A percentile compares a stretch with the other conserved stretches of the same genome.
Evolutionary conservation across 2,888 invertebrate species (phyloP).

Genomic region (Drosophila engyochracea): DNA sequence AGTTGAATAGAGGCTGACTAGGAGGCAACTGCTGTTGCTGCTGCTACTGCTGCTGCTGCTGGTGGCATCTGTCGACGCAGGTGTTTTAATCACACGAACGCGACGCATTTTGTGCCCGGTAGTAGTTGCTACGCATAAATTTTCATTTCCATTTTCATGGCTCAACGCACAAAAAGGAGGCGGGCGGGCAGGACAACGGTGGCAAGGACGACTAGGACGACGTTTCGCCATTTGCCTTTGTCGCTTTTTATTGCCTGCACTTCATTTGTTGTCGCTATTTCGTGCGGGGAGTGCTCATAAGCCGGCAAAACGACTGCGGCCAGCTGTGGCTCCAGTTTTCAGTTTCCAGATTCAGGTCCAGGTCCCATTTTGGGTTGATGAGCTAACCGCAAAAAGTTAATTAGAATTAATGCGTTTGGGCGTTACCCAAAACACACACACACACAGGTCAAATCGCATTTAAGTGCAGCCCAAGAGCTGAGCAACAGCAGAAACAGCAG

Average conservation of each 20-base stretch:
- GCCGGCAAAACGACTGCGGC: conserved; percentile 35
- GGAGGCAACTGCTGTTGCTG: conserved; percentile 16
- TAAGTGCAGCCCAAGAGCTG: conserved; percentile 51
- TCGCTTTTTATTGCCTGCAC: conserved; percentile 81
- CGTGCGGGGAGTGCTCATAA: conserved; percentile 61
- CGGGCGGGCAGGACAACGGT: neutral
- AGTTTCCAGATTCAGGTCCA: conserved; percentile 3
- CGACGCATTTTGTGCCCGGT: conserved; percentile 56
- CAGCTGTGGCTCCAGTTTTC: conserved; percentile 7
- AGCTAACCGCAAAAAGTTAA: conserved; percentile 79
- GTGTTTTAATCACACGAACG: conserved; percentile 69
- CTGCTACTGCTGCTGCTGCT: conserved; percentile 21
- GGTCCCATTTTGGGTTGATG: conserved; percentile 53
- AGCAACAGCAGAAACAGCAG: conserved; percentile 4
- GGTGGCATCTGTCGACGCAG: conserved; percentile 64
- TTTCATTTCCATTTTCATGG: conserved; percentile 81
- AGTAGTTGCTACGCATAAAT: conserved; percentile 67
- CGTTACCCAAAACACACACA: conserved; percentile 16
- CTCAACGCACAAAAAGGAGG: conserved; percentile 65
- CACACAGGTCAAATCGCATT: conserved; percentile 71
- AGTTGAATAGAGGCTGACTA: conserved; percentile 8
- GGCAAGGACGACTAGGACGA: conserved; percentile 32
- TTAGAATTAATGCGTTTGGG: conserved; percentile 77
- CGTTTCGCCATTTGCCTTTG: conserved; percentile 75
- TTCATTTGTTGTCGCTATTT: conserved; percentile 77